Base-by-base conservation (phyloP, 1,140 invertebrate species). In the Bathynomus jamesi region DNA sequence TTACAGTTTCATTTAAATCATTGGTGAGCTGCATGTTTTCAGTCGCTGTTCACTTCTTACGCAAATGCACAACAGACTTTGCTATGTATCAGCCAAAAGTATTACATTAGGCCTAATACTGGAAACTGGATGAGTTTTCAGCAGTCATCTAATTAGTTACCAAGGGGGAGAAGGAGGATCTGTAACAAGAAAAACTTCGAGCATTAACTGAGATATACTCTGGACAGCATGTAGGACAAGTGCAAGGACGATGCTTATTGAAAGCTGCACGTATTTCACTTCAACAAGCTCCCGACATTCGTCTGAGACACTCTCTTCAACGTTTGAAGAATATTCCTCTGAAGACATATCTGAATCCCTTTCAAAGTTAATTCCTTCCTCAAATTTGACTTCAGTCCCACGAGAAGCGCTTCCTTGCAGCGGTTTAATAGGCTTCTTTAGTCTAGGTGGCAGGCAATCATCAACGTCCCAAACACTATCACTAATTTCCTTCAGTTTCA, bases 221-320 rank as follows among this genome's bases (percentile, higher is more conserved):
- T 76, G 75, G 69, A 76, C 73, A 46, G 75, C 75, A 66, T 76
- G 75, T 61, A 76, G 71, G 21, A 76, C 75, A 40, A 76, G 72
- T 11, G 75, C 75, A n/a, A 76, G 70, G 13, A 74, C 75, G 61
- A 76, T 76, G 62, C 72, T 76, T 11, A 76, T 62, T 13, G 75
- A 76, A 17, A 76, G 69, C 62, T 76, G 75, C 60, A 76, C 65
- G 32, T 76, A 76, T 53, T 76, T 76, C n/a, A 76, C 62, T 46
- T 73, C 71, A 30, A 73, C 69, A 27, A 76, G 29, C 30, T 76
- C 75, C 30, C 74, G 72, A 21, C 53, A 74, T n/a, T 53, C 60
- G 28, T 65, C 63, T 24, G 61, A 13, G 28, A 28, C 65, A n/a
- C n/a, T n/a, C n/a, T n/a, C n/a, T n/a, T n/a, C n/a, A n/a, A n/a